Conservation (phyloP, 2,113 vertebrate genomes). For the Cyprinodon brontotheroides region DNA sequence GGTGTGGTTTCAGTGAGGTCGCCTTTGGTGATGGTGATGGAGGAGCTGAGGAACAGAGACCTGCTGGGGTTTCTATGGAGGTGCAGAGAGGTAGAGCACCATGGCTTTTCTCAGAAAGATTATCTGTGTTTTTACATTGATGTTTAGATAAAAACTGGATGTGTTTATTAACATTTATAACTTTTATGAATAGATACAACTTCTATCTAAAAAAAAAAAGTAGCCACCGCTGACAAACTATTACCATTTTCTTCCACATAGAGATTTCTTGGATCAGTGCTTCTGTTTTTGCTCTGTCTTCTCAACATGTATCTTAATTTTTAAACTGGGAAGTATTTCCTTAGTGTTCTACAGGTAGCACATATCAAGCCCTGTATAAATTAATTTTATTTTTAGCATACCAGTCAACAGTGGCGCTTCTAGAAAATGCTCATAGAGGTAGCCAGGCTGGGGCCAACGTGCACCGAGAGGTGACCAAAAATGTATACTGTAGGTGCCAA, state of each 20-base stretch:
- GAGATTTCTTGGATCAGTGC: too few relatives aligned
- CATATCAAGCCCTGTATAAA: neutral
- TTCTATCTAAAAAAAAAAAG: too few relatives aligned
- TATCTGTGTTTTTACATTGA: neutral
- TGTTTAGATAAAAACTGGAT: neutral
- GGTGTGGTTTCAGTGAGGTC: constrained; percentile 53
- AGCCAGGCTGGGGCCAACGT: too few relatives aligned
- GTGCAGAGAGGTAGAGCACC: constrained; percentile 70
- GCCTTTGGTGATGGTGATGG: constrained; percentile 66
- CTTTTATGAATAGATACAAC: too few relatives aligned
- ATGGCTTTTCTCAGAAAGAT: fast-evolving
- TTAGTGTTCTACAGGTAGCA: neutral
- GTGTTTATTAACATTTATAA: too few relatives aligned
- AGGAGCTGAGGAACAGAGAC: constrained; percentile 78
- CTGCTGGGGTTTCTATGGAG: constrained; percentile 80
- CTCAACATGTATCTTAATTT: neutral
- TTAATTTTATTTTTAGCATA: neutral
- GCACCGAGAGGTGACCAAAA: too few relatives aligned
- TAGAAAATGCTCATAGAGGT: too few relatives aligned
- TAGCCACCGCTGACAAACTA: too few relatives aligned
- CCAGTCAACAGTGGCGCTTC: too few relatives aligned
- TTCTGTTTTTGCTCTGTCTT: too few relatives aligned
- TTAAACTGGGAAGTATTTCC: neutral
- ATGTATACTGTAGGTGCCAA: too few relatives aligned
- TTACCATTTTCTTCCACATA: too few relatives aligned